Percentiles rank a stretch among this genome's conserved stretches.
Conservation (phyloP, 2,113 vertebrate species). For the Istiophorus platypterus region DNA sequence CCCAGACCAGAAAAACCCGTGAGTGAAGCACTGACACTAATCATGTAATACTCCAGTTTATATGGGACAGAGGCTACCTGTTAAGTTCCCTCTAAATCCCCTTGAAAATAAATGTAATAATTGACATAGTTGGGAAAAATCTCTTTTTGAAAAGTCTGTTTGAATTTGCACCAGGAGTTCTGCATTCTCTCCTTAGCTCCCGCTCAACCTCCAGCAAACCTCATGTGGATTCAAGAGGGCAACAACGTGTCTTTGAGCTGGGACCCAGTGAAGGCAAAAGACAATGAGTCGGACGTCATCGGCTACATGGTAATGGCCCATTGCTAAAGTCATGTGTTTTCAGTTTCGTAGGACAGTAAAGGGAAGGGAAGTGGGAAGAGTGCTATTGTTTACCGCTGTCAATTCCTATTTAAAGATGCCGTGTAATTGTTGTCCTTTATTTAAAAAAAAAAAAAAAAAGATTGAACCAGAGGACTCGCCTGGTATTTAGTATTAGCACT, state of each 20-base stretch:
- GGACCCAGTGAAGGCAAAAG: slow-evolving; percentile 92
- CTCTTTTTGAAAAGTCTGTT: slow-evolving; percentile 27
- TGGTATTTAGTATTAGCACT: no score
- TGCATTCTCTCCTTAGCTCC: slow-evolving; percentile 85
- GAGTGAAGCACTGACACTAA: slow-evolving; percentile 73
- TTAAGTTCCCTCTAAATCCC: slow-evolving; percentile 43
- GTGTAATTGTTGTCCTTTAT: background rate
- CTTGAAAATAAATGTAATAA: slow-evolving; percentile 28
- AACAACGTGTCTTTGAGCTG: slow-evolving; percentile 93
- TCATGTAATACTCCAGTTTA: slow-evolving; percentile 47
- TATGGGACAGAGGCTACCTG: slow-evolving; percentile 57
- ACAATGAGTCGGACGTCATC: slow-evolving; percentile 95
- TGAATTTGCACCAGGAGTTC: slow-evolving; percentile 11
- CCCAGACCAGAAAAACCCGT: slow-evolving; percentile 93
- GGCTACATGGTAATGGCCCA: slow-evolving; percentile 91
- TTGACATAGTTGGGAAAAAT: slow-evolving; percentile 57
- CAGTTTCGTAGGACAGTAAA: background rate
- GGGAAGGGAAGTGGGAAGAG: background rate
- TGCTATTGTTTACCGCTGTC: no score
- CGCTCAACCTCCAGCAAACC: slow-evolving; percentile 89
- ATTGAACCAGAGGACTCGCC: background rate
- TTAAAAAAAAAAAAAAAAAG: no score
- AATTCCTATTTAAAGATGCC: no score
- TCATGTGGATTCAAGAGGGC: slow-evolving; percentile 95
- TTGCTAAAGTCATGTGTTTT: background rate